Conservation (phyloP, 2,888 invertebrate species). For the Cerastis leucographa region DNA sequence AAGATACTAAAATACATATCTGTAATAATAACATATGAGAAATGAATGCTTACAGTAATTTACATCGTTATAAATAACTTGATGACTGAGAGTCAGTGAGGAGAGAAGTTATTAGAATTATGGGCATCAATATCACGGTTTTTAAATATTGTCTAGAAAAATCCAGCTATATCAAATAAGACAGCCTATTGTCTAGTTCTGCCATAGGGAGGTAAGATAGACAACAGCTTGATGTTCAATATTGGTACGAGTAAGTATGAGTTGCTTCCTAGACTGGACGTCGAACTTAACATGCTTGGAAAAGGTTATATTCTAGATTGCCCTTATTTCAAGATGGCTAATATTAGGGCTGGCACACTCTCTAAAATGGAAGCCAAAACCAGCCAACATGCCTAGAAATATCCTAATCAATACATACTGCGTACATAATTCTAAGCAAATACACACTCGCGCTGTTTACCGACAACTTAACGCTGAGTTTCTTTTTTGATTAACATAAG, state of each 20-base stretch:
- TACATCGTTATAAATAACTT: neutral
- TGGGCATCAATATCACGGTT: neutral
- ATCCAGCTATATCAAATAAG: too few species aligned
- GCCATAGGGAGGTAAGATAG: neutral
- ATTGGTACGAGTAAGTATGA: too few species aligned
- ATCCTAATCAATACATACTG: conserved; percentile 57
- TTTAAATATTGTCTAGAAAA: neutral
- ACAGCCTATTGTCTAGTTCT: too few species aligned
- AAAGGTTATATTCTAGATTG: neutral
- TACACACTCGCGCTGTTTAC: conserved; percentile 73
- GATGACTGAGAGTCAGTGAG: neutral
- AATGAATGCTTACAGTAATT: neutral
- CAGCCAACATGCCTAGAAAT: conserved; percentile 30
- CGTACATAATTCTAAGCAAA: conserved; percentile 62
- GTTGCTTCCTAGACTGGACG: neutral
- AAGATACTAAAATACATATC: conserved; percentile 1
- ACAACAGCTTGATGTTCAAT: neutral
- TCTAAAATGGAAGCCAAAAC: neutral
- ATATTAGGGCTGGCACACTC: neutral
- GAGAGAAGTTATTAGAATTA: neutral
- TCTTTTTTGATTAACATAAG: conserved; percentile 80
- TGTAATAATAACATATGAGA: neutral
- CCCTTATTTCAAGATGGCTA: neutral
- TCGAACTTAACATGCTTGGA: neutral
- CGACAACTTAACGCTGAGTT: conserved; percentile 81